A percentile compares a stretch with the other conserved stretches of the same genome.
These are phyloP conservation scores for Mormoops blainvillei DNA, from an alignment of 2,113 vertebrate species.

Conservation along the genomic window DNA sequence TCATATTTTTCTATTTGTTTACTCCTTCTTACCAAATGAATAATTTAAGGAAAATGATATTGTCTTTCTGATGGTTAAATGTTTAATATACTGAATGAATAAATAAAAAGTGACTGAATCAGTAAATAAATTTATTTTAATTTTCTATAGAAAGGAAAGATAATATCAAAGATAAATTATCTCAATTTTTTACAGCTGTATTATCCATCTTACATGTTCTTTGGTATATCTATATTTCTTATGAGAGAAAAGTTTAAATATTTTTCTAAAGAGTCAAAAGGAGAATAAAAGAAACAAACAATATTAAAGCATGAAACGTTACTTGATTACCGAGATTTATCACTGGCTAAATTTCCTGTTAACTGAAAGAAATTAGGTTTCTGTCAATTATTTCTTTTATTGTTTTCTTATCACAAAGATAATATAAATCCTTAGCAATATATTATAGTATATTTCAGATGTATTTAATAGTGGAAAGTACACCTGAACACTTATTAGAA, in stretches of 20 bases:
- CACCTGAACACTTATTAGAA: not conserved
- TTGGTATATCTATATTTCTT: not conserved
- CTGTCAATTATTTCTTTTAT: not conserved
- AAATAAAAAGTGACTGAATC: not conserved
- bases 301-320: not conserved
- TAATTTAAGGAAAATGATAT: not conserved
- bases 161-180: not conserved
- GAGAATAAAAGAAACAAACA: not conserved
- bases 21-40: not conserved
- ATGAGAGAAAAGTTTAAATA: not conserved
- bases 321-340: not conserved
- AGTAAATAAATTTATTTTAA: not conserved
- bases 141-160: not conserved
- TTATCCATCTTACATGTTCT: not conserved
- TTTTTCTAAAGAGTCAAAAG: not conserved
- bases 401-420: not conserved
- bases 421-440: not conserved
- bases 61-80: not conserved
- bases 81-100: not conserved
- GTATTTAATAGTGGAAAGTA: not conserved
- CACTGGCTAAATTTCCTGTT: not conserved
- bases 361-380: not conserved
- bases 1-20: not conserved
- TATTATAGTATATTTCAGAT: not conserved
- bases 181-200: not conserved